Evolutionary conservation across 2,888 invertebrate species (phyloP).

Genomic region (Petrophora chlorosata): DNA sequence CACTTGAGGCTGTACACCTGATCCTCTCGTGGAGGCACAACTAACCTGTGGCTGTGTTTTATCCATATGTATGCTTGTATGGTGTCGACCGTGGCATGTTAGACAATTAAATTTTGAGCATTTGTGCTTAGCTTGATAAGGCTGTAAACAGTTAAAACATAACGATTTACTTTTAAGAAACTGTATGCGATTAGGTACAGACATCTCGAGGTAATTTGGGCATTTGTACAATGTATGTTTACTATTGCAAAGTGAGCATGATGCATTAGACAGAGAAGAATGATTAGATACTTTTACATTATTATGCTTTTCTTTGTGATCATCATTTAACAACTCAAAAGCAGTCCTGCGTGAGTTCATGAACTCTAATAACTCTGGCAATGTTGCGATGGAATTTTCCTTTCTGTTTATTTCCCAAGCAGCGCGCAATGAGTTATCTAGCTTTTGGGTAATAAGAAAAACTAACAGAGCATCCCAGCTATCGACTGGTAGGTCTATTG

Average conservation of each 20-base stretch:
- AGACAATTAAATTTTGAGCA: conserved; percentile 5
- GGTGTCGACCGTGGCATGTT: conserved; percentile 1
- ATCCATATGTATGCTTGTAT: conserved; percentile 8
- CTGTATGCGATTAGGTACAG: not conserved
- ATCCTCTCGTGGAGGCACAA: not conserved
- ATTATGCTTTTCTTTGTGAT: not conserved
- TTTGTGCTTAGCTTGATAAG: not conserved
- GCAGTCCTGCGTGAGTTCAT: conserved; percentile 6
- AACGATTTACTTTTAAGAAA: not conserved
- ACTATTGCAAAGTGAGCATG: not conserved
- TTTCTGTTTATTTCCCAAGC: conserved; percentile 20
- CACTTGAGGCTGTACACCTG: not conserved
- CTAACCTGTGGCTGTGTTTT: conserved; percentile 9
- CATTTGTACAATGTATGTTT: not conserved
- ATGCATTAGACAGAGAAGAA: not conserved
- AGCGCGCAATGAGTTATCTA: conserved; percentile 19
- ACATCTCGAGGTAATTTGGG: not conserved
- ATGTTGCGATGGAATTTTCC: not conserved
- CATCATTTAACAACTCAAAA: conserved; percentile 11
- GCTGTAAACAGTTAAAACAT: conserved; percentile 7
- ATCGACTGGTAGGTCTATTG: conserved; percentile 4
- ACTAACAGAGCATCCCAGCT: conserved; percentile 14
- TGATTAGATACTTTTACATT: not conserved
- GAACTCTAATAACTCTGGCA: not conserved
- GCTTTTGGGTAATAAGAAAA: conserved; percentile 12